Conservation (phyloP, 2,888 invertebrate species). For the Leptodirus hochenwartii region DNA sequence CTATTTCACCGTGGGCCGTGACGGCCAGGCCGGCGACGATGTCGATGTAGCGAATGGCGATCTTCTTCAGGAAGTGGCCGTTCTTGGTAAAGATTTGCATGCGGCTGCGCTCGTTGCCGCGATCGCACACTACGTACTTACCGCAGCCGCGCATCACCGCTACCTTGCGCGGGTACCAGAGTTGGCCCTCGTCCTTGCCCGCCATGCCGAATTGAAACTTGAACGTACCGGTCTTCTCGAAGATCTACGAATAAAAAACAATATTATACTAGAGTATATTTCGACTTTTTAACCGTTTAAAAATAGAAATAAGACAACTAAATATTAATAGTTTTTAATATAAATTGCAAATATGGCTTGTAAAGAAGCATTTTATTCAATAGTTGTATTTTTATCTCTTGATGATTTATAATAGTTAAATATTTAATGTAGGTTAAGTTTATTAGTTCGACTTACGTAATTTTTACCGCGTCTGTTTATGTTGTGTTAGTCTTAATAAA, state of each 20-base stretch:
- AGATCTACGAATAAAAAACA: conserved; percentile 40
- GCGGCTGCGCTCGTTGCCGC: conserved; percentile 87
- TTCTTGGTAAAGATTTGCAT: conserved; percentile 96
- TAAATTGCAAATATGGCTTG: no score
- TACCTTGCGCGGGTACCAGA: conserved; percentile 95
- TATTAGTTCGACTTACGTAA: no score
- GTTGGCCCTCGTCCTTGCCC: conserved; percentile 88
- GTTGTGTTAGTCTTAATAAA: no score
- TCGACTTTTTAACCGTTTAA: no score
- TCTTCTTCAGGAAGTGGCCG: conserved; percentile 90
- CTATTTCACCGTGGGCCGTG: conserved; percentile 80
- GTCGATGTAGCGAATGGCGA: conserved; percentile 75
- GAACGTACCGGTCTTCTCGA: conserved; percentile 83
- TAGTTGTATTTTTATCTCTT: neutral
- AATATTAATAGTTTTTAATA: no score
- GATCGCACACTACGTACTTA: conserved; percentile 92
- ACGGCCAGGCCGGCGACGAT: conserved; percentile 91
- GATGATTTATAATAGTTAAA: no score
- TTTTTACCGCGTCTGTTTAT: no score
- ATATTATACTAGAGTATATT: neutral
- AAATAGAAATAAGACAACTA: no score
- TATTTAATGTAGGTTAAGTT: no score
- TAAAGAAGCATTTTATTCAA: no score
- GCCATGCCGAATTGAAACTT: conserved; percentile 90
- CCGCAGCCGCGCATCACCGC: conserved; percentile 76